Evolutionary conservation across 1,140 invertebrate species (phyloP).

Genomic region (Drosophila kurseongensis): DNA sequence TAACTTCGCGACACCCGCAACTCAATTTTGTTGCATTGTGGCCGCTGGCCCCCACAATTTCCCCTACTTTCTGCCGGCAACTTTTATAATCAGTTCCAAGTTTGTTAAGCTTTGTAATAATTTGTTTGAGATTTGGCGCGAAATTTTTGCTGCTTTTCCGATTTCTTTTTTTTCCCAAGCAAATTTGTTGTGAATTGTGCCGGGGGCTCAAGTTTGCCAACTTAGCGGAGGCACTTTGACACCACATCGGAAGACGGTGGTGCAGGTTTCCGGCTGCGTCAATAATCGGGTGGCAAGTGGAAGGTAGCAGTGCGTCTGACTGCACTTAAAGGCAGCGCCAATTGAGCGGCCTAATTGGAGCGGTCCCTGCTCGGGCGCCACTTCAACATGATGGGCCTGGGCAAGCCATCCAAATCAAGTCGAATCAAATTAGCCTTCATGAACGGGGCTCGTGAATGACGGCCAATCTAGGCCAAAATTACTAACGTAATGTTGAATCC

Average conservation of each 20-base stretch:
- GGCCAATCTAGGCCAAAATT: not conserved
- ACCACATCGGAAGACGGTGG: slow-evolving; percentile 18
- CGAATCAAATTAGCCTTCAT: slow-evolving; percentile 21
- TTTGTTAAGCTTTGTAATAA: slow-evolving; percentile 78
- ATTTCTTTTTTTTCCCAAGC: slow-evolving; percentile 8
- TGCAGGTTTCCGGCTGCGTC: slow-evolving; percentile 18
- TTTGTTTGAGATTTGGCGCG: slow-evolving; percentile 78
- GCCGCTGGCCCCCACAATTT: slow-evolving; percentile 25
- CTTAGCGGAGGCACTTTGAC: slow-evolving; percentile 37
- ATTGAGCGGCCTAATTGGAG: slow-evolving; percentile 40
- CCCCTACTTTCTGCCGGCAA: slow-evolving; percentile 34
- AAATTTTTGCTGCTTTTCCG: slow-evolving; percentile 52
- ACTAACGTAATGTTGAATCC: no score
- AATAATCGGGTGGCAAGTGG: slow-evolving; percentile 9
- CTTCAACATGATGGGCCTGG: slow-evolving; percentile 11
- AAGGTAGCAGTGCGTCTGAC: slow-evolving; percentile 25
- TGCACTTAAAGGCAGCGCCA: slow-evolving; percentile 20
- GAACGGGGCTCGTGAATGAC: not conserved
- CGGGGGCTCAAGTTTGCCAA: slow-evolving; percentile 14
- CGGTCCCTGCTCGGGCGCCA: slow-evolving; percentile 2
- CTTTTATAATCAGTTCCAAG: slow-evolving; percentile 81
- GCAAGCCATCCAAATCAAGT: slow-evolving; percentile 15
- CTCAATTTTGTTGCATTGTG: slow-evolving; percentile 42
- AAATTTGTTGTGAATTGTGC: slow-evolving; percentile 40
- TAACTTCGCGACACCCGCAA: slow-evolving; percentile 34